Conservation (phyloP, 2,888 invertebrate species). For the Seladonia tumulorum region DNA sequence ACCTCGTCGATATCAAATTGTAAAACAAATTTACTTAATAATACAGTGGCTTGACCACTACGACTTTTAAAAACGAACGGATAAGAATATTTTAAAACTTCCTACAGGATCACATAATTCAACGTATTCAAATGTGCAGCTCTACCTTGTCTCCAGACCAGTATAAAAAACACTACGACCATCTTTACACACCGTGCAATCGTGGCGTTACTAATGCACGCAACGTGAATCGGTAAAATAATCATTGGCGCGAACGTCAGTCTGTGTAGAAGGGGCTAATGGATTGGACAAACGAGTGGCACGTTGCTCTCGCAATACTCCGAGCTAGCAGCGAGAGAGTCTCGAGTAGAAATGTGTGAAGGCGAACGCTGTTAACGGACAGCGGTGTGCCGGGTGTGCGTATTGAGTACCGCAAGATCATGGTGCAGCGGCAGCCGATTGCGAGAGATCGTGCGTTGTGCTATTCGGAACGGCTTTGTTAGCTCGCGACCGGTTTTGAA, state of each 20-base stretch:
- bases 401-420: slow-evolving; percentile 56
- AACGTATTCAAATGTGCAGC: background rate
- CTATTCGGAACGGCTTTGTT: slow-evolving; percentile 26
- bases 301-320: background rate
- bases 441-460: slow-evolving; percentile 54
- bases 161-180: background rate
- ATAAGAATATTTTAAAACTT: background rate
- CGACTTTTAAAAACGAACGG: background rate
- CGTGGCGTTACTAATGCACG: background rate
- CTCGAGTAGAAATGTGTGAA: slow-evolving; percentile 27
- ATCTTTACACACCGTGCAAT: background rate
- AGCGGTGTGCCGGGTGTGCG: slow-evolving; percentile 48
- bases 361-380: slow-evolving; percentile 51
- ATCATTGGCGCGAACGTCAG: background rate
- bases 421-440: slow-evolving; percentile 52
- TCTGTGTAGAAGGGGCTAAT: background rate
- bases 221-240: background rate
- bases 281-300: background rate
- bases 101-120: background rate
- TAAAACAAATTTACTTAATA: background rate
- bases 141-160: too few species aligned
- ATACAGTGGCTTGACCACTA: background rate
- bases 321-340: background rate
- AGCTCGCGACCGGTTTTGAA: background rate
- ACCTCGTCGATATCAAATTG: background rate